Conservation (phyloP, 35 echinoderm and acorn worm genomes). For the Apostichopus parvimensis region DNA sequence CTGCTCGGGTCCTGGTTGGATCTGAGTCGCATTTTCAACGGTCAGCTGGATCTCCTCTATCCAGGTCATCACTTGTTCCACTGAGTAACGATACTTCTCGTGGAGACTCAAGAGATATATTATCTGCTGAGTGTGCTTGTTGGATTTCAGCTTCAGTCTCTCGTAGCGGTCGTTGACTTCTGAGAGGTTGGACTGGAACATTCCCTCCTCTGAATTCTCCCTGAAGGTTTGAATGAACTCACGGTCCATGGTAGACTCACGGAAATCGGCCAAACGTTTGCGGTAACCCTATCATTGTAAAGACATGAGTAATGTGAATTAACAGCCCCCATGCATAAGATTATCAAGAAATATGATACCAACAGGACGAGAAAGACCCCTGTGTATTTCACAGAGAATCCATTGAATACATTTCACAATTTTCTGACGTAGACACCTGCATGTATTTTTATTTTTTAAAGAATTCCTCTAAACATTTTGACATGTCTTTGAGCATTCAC, state of each 20-base stretch:
- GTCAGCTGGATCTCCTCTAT: constrained; percentile 75
- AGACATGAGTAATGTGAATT: background rate
- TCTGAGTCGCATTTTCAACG: constrained; percentile 63
- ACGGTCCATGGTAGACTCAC: constrained; percentile 67
- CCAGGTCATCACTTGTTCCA: constrained; percentile 80
- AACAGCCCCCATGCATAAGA: background rate
- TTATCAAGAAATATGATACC: background rate
- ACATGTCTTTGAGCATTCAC: too few species aligned
- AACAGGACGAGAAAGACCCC: too few species aligned
- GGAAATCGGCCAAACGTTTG: constrained; percentile 67
- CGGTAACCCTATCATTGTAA: constrained; percentile 56
- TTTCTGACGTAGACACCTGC: too few species aligned
- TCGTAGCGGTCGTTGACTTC: constrained; percentile 92
- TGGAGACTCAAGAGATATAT: constrained; percentile 76
- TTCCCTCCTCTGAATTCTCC: constrained; percentile 68
- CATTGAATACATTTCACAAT: too few species aligned
- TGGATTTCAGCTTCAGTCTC: constrained; percentile 79
- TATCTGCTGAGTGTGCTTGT: constrained; percentile 80
- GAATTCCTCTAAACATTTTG: too few species aligned
- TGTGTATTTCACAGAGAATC: too few species aligned
- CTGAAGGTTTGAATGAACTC: constrained; percentile 81
- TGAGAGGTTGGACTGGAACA: constrained; percentile 69
- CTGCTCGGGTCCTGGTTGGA: constrained; percentile 70
- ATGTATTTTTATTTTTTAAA: background rate
- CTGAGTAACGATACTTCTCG: constrained; percentile 75